A percentile compares a stretch with the other conserved stretches of the same genome.
phyloP scores from a whole-genome alignment of 2,888 invertebrate genomes.

The Galerucella pusilla region DNA sequence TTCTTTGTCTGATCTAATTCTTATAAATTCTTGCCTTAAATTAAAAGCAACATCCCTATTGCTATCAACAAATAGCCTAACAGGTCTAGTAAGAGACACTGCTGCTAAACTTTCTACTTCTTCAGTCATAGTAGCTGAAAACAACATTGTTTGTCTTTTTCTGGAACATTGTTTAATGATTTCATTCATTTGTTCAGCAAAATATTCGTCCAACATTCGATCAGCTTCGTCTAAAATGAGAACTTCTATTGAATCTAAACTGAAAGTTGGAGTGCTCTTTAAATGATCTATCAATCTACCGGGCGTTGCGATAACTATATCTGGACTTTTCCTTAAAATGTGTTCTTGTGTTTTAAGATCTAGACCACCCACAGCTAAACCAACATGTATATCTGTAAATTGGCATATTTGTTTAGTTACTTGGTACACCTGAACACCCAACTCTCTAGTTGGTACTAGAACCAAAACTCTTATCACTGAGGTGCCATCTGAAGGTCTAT shows the following conservation, averaged over 20 bases:
- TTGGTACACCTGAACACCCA: constrained; percentile 97
- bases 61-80: constrained; percentile 95
- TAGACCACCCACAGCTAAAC: constrained; percentile 87
- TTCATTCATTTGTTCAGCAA: constrained; percentile 99
- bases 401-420: constrained; percentile 92
- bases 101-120: constrained; percentile 94
- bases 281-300: constrained; percentile 98
- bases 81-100: constrained; percentile 91
- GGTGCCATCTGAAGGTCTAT: constrained; percentile 76
- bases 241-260: constrained; percentile 90
- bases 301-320: constrained; percentile 98
- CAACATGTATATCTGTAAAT: constrained; percentile 84
- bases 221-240: constrained; percentile 84
- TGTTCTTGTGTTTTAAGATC: constrained; percentile 84
- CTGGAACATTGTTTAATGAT: constrained; percentile 92
- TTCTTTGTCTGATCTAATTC: constrained; percentile 90
- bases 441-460: constrained; percentile 95
- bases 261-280: constrained; percentile 92
- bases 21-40: constrained; percentile 94
- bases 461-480: constrained; percentile 87
- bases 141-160: constrained; percentile 94
- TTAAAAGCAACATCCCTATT: constrained; percentile 96
- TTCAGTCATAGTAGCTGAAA: constrained; percentile 99
- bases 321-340: constrained; percentile 89
- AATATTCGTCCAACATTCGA: constrained; percentile 97